Percentiles rank a stretch among this genome's conserved stretches.
Evolutionary conservation across 2,113 vertebrate genomes (phyloP).

Genomic region (Xenus cinereus): DNA sequence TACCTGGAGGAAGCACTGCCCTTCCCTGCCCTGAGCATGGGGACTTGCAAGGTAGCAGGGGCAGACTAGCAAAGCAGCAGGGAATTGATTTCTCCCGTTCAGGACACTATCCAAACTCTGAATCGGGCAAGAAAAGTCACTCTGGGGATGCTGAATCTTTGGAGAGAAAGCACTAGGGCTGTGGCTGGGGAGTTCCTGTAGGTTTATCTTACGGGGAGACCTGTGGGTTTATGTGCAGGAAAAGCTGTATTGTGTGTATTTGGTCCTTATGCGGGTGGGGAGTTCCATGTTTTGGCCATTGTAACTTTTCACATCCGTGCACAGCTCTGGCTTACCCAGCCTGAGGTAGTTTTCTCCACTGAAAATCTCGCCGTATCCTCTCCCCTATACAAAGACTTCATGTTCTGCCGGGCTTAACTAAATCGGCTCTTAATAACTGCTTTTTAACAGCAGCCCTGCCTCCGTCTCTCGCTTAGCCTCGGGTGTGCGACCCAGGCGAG

Average conservation of each 20-base stretch:
- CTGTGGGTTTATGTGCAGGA: neutral
- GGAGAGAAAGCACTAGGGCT: neutral
- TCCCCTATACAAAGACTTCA: neutral
- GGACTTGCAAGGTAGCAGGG: neutral
- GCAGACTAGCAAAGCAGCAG: neutral
- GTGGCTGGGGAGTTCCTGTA: neutral
- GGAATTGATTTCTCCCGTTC: neutral
- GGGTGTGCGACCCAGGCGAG: neutral
- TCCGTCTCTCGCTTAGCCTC: neutral
- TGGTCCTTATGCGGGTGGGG: rapidly evolving
- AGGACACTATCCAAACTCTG: neutral
- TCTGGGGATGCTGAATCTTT: neutral
- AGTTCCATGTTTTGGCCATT: neutral
- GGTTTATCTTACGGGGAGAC: neutral
- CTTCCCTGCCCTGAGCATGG: neutral
- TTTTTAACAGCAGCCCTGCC: neutral
- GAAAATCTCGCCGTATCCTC: neutral
- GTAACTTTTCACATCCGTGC: neutral
- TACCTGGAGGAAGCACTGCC: neutral
- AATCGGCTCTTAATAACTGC: neutral
- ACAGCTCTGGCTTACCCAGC: neutral
- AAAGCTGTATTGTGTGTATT: rapidly evolving
- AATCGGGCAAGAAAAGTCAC: neutral
- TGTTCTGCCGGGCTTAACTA: neutral
- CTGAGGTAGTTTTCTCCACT: no score